These are phyloP conservation scores for Melolontha melolontha DNA, from an alignment of 2,888 invertebrate species.

Conservation along the genomic window DNA sequence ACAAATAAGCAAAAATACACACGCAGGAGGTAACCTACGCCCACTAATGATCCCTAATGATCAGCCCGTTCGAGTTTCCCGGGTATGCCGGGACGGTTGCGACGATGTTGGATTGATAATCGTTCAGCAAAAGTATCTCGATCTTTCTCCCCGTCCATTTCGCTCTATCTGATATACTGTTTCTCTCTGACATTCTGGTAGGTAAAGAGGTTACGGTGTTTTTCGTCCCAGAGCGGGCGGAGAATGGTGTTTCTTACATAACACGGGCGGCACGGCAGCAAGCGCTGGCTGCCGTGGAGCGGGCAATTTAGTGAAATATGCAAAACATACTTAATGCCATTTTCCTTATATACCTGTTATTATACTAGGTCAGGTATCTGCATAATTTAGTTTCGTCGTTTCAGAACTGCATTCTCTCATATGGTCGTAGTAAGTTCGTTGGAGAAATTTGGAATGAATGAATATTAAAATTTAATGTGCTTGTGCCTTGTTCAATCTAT, in stretches of 20 bases:
- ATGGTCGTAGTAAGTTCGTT: slow-evolving; percentile 23
- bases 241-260: slow-evolving; percentile 37
- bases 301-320: slow-evolving; percentile 41
- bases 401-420: slow-evolving; percentile 22
- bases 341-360: slow-evolving; percentile 42
- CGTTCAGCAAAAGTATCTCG: slow-evolving; percentile 18
- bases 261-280: slow-evolving; percentile 10
- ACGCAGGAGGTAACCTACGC: slow-evolving; percentile 28
- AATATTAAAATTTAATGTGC: no score
- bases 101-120: background rate
- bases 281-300: slow-evolving; percentile 31
- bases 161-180: background rate
- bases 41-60: slow-evolving; percentile 44
- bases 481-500: no score
- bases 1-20: slow-evolving; percentile 5
- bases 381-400: slow-evolving; percentile 35
- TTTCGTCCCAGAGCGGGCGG: slow-evolving; percentile 39
- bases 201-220: slow-evolving; percentile 46
- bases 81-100: slow-evolving; percentile 8
- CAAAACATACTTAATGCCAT: slow-evolving; percentile 41
- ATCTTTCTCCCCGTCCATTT: no score
- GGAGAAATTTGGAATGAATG: no score
- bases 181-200: slow-evolving; percentile 13
- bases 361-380: slow-evolving; percentile 41
- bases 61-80: slow-evolving; percentile 34